Percentiles rank a stretch among this genome's conserved stretches.
These are phyloP conservation scores for Chironomus striatipennis DNA, from an alignment of 1,140 invertebrate genomes.

Conservation along the genomic window DNA sequence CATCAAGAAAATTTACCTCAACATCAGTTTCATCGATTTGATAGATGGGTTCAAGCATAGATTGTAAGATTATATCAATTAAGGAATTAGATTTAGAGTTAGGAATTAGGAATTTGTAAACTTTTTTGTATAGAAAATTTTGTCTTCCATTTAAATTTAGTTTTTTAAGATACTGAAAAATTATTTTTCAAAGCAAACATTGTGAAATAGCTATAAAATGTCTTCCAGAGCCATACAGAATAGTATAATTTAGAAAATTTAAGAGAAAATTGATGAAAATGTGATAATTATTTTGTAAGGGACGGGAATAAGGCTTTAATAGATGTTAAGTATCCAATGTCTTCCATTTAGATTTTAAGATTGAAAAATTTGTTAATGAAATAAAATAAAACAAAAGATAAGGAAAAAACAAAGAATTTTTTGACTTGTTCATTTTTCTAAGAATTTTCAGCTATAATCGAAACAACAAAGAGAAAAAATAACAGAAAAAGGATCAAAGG, in stretches of 20 bases:
- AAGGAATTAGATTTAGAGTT: conserved; percentile 29
- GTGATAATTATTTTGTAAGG: not conserved
- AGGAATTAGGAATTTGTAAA: not conserved
- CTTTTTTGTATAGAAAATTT: conserved; percentile 2
- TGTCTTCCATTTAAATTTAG: conserved; percentile 1
- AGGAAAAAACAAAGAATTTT: conserved; percentile 15
- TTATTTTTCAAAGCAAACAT: not conserved
- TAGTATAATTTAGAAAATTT: not conserved
- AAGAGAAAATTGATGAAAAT: not conserved
- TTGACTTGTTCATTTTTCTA: not conserved
- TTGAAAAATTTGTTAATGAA: not conserved
- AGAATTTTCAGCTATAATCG: not conserved
- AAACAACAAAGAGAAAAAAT: not conserved
- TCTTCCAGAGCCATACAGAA: conserved; percentile 16
- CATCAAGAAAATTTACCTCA: conserved; percentile 41
- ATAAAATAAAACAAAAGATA: not conserved
- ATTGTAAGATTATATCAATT: conserved; percentile 32
- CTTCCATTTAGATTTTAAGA: conserved; percentile 16
- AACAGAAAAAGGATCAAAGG: not conserved
- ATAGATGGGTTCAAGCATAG: conserved; percentile 56
- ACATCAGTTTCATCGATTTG: conserved; percentile 43
- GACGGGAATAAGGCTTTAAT: conserved; percentile 13
- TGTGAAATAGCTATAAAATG: conserved; percentile 7
- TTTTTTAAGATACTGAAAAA: not conserved
- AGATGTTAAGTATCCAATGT: not conserved